These are phyloP conservation scores for Enchytraeus crypticus DNA, from an alignment of 2,888 invertebrate genomes.

Conservation along the genomic window DNA sequence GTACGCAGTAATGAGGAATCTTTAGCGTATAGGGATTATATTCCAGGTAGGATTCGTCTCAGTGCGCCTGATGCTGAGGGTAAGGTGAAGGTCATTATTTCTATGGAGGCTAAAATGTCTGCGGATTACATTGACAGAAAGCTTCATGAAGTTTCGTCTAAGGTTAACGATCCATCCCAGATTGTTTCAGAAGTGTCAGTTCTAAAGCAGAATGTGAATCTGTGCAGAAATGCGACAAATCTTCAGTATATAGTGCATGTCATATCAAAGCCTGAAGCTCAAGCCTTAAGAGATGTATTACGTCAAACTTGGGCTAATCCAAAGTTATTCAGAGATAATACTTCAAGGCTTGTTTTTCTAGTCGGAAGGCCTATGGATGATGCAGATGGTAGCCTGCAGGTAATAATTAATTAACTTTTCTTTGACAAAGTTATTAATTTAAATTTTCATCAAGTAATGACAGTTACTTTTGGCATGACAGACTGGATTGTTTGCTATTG, in stretches of 20 bases:
- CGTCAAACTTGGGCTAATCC: constrained; percentile 30
- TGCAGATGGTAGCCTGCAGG: neutral
- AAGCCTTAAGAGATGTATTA: constrained; percentile 19
- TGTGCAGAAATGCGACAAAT: neutral
- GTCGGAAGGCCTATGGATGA: constrained; percentile 25
- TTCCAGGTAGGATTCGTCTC: too few relatives aligned
- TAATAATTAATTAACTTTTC: too few relatives aligned
- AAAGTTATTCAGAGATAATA: constrained; percentile 18
- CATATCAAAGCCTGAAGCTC: neutral
- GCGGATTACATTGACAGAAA: neutral
- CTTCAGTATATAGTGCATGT: neutral
- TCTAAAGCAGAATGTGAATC: neutral
- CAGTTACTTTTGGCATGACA: too few relatives aligned
- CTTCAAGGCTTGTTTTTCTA: constrained; percentile 27
- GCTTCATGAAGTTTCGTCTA: neutral
- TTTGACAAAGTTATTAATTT: too few relatives aligned
- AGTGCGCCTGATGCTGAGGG: neutral
- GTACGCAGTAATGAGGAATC: too few relatives aligned
- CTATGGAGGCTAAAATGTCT: neutral
- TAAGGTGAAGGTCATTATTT: neutral
- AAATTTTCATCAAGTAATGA: too few relatives aligned
- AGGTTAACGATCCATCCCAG: neutral
- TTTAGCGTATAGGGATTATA: too few relatives aligned
- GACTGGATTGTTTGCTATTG: too few relatives aligned
- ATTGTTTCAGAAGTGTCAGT: neutral